These are phyloP conservation scores for Hypena proboscidalis DNA, from an alignment of 2,888 invertebrate species.

Conservation along the genomic window DNA sequence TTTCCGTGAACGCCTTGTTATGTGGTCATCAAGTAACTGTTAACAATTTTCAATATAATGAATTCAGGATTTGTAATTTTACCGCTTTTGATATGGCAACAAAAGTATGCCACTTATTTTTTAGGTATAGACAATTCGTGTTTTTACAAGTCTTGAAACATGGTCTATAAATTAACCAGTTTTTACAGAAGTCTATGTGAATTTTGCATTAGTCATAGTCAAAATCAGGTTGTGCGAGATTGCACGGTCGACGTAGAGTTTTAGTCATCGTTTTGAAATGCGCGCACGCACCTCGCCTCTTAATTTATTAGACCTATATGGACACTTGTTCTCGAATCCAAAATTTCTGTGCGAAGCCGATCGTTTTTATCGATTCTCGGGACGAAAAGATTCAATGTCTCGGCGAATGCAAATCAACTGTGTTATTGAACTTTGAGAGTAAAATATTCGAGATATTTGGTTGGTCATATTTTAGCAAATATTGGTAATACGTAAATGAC, in stretches of 20 bases:
- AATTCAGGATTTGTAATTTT: too few species aligned
- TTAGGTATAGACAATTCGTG: too few species aligned
- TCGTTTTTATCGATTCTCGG: constrained; percentile 43
- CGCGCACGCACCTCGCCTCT: constrained; percentile 64
- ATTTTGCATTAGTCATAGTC: constrained; percentile 47
- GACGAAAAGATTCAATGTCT: constrained; percentile 32
- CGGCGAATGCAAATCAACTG: constrained; percentile 39
- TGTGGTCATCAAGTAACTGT: too few species aligned
- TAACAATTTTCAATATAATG: too few species aligned
- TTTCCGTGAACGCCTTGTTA: background rate
- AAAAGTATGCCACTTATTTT: too few species aligned
- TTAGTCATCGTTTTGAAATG: constrained; percentile 79
- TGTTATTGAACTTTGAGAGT: constrained; percentile 40
- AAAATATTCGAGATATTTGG: constrained; percentile 13
- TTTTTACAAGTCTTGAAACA: too few species aligned
- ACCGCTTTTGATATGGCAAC: background rate
- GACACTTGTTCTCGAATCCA: constrained; percentile 51
- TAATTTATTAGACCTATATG: constrained; percentile 63
- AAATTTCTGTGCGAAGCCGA: constrained; percentile 43
- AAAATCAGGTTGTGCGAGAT: constrained; percentile 51
- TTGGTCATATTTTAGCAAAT: constrained; percentile 13
- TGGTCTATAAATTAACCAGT: too few species aligned
- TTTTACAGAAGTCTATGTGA: constrained; percentile 4
- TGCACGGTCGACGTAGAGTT: constrained; percentile 47
- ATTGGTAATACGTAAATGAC: too few species aligned